A percentile compares a stretch with the other conserved stretches of the same genome.
phyloP scores from a whole-genome alignment of 2,113 vertebrate species.

The Pogona vitticeps region DNA sequence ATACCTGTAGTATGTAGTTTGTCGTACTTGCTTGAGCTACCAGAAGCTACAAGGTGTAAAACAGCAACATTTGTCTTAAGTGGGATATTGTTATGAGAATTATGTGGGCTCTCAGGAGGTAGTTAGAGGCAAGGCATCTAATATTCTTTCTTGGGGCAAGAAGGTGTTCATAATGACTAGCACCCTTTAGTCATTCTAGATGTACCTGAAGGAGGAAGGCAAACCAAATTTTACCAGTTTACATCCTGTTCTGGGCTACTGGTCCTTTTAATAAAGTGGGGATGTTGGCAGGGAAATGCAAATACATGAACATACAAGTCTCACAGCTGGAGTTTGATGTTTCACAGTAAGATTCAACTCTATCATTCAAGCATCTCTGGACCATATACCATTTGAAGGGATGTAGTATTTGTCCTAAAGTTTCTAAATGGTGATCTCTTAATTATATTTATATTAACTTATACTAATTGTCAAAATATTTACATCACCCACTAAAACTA shows the following conservation, averaged over 20 bases:
- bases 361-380: not conserved
- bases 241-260: not conserved
- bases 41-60: fast-evolving
- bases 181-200: not conserved
- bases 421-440: not conserved
- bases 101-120: not conserved
- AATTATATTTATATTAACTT: too few relatives aligned
- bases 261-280: not conserved
- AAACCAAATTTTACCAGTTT: not conserved
- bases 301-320: not conserved
- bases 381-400: not conserved
- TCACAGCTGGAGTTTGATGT: not conserved
- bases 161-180: not conserved
- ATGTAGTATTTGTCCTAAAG: not conserved
- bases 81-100: not conserved
- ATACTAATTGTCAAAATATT: too few relatives aligned
- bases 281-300: not conserved
- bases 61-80: not conserved
- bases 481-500: too few relatives aligned
- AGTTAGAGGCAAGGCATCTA: not conserved
- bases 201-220: not conserved
- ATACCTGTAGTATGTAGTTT: not conserved
- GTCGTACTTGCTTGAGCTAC: not conserved
- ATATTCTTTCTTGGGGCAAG: not conserved
- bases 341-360: not conserved